Percentiles rank a stretch among this genome's conserved stretches.
phyloP scores from a whole-genome alignment of 1,140 invertebrate species.

The Calliphora vicina region DNA sequence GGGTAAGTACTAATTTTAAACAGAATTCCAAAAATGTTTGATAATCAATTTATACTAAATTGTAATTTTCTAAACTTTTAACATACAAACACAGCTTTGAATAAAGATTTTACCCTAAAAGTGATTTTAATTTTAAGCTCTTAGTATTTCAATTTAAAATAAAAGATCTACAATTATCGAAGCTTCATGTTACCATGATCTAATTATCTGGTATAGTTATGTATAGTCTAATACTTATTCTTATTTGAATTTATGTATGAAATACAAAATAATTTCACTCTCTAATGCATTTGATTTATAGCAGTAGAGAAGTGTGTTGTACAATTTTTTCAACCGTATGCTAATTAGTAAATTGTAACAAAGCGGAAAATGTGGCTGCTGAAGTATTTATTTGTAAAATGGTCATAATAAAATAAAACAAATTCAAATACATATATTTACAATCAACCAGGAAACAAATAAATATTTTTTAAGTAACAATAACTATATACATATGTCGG shows the following conservation, averaged over 20 bases:
- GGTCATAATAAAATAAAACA: background rate
- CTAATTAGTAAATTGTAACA: conserved; percentile 6
- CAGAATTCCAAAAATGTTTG: no score
- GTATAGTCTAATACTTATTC: no score
- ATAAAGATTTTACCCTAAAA: no score
- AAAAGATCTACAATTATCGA: no score
- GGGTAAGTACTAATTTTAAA: conserved; percentile 68
- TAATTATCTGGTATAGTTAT: no score
- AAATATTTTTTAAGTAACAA: background rate
- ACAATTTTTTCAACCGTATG: background rate
- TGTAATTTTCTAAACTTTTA: no score
- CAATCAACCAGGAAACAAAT: conserved; percentile 8
- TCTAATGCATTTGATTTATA: background rate
- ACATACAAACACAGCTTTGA: no score
- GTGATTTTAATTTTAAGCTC: no score
- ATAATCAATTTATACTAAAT: no score
- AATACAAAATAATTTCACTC: background rate
- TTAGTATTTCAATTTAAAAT: no score
- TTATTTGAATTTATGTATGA: background rate
- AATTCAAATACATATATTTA: background rate
- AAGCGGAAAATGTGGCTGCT: background rate
- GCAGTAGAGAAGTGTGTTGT: background rate
- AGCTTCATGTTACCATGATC: no score
- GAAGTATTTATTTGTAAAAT: background rate
- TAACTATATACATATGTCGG: background rate